Percentiles rank a stretch among this genome's conserved stretches.
Evolutionary conservation across 2,113 vertebrate genomes (phyloP).

Genomic region (Prochilodus magdalenae): DNA sequence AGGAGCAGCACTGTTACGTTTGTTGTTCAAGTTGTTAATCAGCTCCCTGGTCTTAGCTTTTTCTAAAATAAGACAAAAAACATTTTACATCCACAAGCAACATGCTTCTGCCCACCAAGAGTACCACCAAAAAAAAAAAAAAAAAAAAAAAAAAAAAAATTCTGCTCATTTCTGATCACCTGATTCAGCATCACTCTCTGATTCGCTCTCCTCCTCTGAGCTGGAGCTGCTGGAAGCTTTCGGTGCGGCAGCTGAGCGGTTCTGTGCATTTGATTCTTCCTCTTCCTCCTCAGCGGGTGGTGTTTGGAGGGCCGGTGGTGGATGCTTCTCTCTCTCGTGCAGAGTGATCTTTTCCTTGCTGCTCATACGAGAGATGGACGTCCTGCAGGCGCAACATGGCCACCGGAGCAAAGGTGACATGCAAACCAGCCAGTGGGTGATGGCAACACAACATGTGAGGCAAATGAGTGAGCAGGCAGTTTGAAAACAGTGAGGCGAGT

Average conservation of each 20-base stretch:
- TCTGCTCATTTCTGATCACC: slow-evolving; percentile 62
- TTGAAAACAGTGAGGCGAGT: slow-evolving; percentile 33
- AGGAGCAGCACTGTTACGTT: slow-evolving; percentile 73
- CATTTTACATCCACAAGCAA: background rate
- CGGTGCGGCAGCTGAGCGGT: slow-evolving; percentile 58
- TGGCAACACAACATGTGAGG: slow-evolving; percentile 72
- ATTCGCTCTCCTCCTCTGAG: slow-evolving; percentile 81
- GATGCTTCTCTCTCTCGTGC: slow-evolving; percentile 80
- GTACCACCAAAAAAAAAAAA: background rate
- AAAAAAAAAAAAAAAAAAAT: no score
- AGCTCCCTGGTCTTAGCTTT: slow-evolving; percentile 83
- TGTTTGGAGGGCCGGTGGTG: slow-evolving; percentile 75
- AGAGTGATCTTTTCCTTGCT: slow-evolving; percentile 83
- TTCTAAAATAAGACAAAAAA: slow-evolving; percentile 63
- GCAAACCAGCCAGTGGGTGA: slow-evolving; percentile 76
- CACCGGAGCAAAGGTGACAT: slow-evolving; percentile 73
- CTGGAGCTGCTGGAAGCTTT: slow-evolving; percentile 83
- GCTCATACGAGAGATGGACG: slow-evolving; percentile 86
- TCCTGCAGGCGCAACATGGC: slow-evolving; percentile 76
- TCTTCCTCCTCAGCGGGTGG: slow-evolving; percentile 80
- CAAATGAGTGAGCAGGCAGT: slow-evolving; percentile 71
- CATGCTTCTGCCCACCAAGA: background rate
- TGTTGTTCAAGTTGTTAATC: slow-evolving; percentile 87
- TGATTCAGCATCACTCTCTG: slow-evolving; percentile 80
- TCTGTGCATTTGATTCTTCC: slow-evolving; percentile 61